These are phyloP conservation scores for Phaethornis superciliosus DNA, from an alignment of 2,113 vertebrate genomes.

Conservation along the genomic window DNA sequence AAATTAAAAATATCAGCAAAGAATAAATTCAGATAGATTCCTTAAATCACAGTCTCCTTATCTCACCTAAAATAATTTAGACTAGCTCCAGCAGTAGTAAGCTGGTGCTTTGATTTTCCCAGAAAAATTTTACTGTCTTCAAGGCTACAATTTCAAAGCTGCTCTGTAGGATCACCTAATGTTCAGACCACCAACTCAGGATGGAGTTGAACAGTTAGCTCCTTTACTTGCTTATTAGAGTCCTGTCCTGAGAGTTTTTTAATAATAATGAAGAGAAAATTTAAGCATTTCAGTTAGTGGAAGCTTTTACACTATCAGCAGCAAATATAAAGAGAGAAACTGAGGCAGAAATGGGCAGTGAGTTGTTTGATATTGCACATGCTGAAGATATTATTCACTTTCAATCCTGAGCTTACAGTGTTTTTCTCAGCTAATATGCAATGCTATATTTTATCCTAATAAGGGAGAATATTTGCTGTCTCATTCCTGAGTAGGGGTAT, in stretches of 20 bases:
- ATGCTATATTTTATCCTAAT: not conserved
- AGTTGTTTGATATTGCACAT: not conserved
- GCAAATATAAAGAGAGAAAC: not conserved
- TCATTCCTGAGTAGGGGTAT: not conserved
- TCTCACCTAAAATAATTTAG: not conserved
- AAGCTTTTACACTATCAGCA: not conserved
- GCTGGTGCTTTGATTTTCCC: not conserved
- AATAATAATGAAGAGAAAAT: not conserved
- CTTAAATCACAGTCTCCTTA: not conserved
- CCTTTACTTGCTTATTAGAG: not conserved
- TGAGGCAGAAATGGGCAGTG: not conserved
- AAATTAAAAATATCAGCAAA: not conserved
- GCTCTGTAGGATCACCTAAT: not conserved
- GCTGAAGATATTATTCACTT: not conserved
- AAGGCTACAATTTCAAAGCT: not conserved
- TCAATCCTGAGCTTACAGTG: not conserved
- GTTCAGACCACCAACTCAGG: not conserved
- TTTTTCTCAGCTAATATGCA: not conserved
- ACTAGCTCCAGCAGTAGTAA: not conserved
- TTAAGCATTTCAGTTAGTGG: not conserved
- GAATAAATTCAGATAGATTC: not conserved
- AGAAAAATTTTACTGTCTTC: not conserved
- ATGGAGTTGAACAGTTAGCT: not conserved
- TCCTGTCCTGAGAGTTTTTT: not conserved
- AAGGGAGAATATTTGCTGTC: not conserved